Conservation (phyloP, 1,140 invertebrate genomes). For the Drosophila orosa region DNA sequence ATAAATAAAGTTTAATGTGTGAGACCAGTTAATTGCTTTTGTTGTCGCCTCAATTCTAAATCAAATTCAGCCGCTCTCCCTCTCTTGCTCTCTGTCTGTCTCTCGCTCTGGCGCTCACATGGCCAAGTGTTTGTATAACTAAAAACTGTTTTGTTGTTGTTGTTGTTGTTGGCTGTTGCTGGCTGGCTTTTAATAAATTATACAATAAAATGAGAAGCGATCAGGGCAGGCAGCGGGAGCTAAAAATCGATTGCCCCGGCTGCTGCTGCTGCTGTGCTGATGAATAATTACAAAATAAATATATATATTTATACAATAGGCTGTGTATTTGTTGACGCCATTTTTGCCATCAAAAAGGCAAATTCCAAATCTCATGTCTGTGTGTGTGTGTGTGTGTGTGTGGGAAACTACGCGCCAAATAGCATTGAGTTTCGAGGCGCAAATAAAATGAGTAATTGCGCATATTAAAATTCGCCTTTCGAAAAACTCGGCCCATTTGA, state of each 20-base stretch:
- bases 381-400: constrained; percentile 33
- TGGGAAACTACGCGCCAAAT: constrained; percentile 70
- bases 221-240: constrained; percentile 40
- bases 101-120: constrained; percentile 32
- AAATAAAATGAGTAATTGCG: constrained; percentile 77
- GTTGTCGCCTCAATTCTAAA: constrained; percentile 66
- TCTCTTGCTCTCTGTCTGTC: constrained; percentile 4
- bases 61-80: constrained; percentile 53
- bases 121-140: constrained; percentile 75
- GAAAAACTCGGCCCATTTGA: constrained; percentile 45
- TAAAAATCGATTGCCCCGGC: constrained; percentile 61
- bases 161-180: constrained; percentile 40
- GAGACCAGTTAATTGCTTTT: constrained; percentile 72
- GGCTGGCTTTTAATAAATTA: constrained; percentile 78
- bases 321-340: constrained; percentile 57
- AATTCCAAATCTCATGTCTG: constrained; percentile 59
- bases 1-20: constrained; percentile 76
- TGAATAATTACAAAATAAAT: constrained; percentile 78
- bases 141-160: no score
- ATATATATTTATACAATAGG: constrained; percentile 50
- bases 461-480: constrained; percentile 67
- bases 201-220: constrained; percentile 75
- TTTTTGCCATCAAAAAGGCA: constrained; percentile 65
- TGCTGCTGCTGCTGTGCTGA: constrained; percentile 52
- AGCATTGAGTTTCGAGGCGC: constrained; percentile 68